A percentile compares a stretch with the other conserved stretches of the same genome.
Conservation (phyloP, 2,113 vertebrate genomes). For the Phoxinus phoxinus region DNA sequence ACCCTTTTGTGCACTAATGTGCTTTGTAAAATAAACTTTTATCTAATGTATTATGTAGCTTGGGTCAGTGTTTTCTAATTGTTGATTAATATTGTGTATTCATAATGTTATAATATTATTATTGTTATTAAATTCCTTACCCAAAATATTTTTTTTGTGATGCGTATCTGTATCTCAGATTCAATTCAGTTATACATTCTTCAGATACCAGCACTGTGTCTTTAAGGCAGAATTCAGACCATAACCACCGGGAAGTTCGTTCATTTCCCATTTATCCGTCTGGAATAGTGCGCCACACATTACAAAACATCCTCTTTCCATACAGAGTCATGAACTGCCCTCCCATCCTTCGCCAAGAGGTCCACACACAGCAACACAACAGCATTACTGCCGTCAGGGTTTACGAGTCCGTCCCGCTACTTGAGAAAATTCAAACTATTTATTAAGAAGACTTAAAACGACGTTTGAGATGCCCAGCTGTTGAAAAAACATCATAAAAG, state of each 20-base stretch:
- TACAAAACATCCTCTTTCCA: slow-evolving; percentile 51
- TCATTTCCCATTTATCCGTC: slow-evolving; percentile 54
- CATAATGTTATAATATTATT: slow-evolving; percentile 21
- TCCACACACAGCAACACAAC: slow-evolving; percentile 16
- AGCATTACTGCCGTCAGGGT: not conserved
- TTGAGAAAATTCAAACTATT: not conserved
- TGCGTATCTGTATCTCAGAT: not conserved
- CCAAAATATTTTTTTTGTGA: not conserved
- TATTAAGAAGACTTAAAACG: not conserved
- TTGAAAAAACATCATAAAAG: not conserved
- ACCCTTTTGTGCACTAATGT: not conserved
- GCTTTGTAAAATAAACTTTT: not conserved
- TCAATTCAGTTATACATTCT: not conserved
- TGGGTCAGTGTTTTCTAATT: slow-evolving; percentile 35
- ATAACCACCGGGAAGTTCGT: slow-evolving; percentile 42
- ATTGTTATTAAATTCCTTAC: slow-evolving; percentile 19
- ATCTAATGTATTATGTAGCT: not conserved
- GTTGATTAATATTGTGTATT: not conserved
- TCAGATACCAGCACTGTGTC: slow-evolving; percentile 36
- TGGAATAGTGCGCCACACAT: slow-evolving; percentile 50
- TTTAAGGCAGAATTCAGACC: slow-evolving; percentile 51
- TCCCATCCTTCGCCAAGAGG: slow-evolving; percentile 27
- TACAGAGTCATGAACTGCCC: slow-evolving; percentile 42
- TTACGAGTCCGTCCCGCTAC: not conserved
- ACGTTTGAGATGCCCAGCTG: not conserved